phyloP scores from a whole-genome alignment of 2,888 invertebrate species.

The Stenodera caucasica region DNA sequence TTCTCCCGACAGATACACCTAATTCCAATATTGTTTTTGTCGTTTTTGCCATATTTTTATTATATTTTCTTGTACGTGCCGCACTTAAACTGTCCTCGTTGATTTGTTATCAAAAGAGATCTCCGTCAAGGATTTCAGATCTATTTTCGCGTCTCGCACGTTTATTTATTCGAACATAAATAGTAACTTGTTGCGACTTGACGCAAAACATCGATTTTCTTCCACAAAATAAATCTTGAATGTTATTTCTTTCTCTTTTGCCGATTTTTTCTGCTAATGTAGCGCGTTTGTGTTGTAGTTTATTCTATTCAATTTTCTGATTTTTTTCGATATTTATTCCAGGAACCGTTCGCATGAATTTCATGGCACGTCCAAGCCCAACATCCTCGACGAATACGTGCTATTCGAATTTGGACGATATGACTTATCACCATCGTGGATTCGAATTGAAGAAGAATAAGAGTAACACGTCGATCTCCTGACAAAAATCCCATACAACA shows the following conservation, averaged over 20 bases:
- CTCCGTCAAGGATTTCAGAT: neutral
- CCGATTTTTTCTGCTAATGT: no score
- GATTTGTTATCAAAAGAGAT: slow-evolving; percentile 7
- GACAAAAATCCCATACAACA: slow-evolving; percentile 38
- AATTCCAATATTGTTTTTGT: neutral
- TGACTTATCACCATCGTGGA: slow-evolving; percentile 19
- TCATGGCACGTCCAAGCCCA: slow-evolving; percentile 25
- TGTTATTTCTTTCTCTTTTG: no score
- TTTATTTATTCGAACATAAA: neutral
- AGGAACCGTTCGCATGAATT: slow-evolving; percentile 29
- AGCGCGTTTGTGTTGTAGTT: no score
- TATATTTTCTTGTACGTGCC: neutral
- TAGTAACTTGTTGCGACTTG: no score
- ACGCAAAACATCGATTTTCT: no score
- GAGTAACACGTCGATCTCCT: slow-evolving; percentile 44
- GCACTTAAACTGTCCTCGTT: slow-evolving; percentile 7
- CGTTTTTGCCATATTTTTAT: neutral
- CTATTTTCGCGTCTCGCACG: neutral
- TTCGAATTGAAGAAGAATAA: slow-evolving; percentile 37
- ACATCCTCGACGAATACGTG: slow-evolving; percentile 45
- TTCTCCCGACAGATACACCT: no score
- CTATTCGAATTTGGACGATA: slow-evolving; percentile 44
- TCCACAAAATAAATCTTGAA: no score
- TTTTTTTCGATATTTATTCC: neutral
- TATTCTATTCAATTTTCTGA: no score